A percentile compares a stretch with the other conserved stretches of the same genome.
Conservation (phyloP, 1,140 invertebrate genomes). For the Listronotus bonariensis region DNA sequence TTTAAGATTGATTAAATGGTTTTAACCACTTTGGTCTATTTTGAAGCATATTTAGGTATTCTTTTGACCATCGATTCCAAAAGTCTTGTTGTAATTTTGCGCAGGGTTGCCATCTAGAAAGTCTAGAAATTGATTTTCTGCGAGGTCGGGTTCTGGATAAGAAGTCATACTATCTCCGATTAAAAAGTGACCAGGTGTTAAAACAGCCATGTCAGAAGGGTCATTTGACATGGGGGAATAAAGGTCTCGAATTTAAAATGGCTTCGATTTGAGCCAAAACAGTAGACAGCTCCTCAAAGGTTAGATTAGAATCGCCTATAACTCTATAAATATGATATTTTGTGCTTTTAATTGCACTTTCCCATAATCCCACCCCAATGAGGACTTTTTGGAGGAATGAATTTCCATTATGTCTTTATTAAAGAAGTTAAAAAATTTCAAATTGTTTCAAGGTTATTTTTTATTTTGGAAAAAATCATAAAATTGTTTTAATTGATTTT, state of each 20-base stretch:
- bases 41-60: too few relatives aligned
- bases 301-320: conserved; percentile 25
- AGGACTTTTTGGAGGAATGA: conserved; percentile 52
- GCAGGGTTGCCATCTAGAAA: neutral
- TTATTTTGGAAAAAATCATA: neutral
- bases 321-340: conserved; percentile 41
- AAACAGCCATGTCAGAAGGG: too few relatives aligned
- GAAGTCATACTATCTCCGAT: neutral
- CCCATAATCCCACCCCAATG: conserved; percentile 53
- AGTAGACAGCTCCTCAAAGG: conserved; percentile 43
- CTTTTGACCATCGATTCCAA: too few relatives aligned
- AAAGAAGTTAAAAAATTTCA: neutral
- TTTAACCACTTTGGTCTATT: neutral
- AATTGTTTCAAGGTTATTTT: neutral
- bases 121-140: neutral
- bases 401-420: conserved; percentile 52
- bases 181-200: conserved; percentile 3
- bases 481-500: neutral
- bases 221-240: neutral
- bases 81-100: too few relatives aligned
- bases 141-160: neutral
- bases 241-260: conserved; percentile 49
- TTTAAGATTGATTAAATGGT: neutral
- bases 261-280: conserved; percentile 50
- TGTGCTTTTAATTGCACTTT: conserved; percentile 26